Base-by-base conservation (phyloP, 2,888 invertebrate species). In the Podabrus alpinus region DNA sequence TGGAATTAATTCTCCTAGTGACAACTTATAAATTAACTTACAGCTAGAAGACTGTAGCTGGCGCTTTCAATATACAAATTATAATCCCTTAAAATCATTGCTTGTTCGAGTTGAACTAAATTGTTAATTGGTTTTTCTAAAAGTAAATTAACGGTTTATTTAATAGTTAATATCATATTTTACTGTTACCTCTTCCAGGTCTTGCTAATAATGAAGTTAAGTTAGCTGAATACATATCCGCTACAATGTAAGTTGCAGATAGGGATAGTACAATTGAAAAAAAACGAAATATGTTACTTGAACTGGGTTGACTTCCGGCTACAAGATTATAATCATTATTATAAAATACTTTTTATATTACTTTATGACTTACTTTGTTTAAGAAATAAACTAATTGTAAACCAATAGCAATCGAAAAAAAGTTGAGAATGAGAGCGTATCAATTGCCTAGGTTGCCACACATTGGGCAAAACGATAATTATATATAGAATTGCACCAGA, bases 201-300 rank as follows among this genome's bases (percentile, higher is more conserved):
- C 91, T 89, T 0, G 94, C 94, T 73, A 94, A 88, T 19, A 94
- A 88, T 3, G 94, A 94, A 10, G 94, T 94, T 77, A 94, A 86
- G 85, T 94, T 94, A 0, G 94, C 94, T 0, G 94, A 94, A 84
- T 94, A 94, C 89, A 94, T 92, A 84, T 94, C 94, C 0, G 92
- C 93, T 68, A 94, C 91, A 4, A 94, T 93, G 84, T 94, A 94
- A 0, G 94, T 94, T 1, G 93, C 92, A 24, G 92, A 92, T n/a
- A 94, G 88, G 69, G 93, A 93, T 66, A 94, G 89, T 3, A 94
- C 86, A 24, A 93, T 91, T 13, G 91, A 90, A n/a, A 94, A 90
- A 64, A 93, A 89, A 67, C 94, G 90, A 0, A 92, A 91, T 81
- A 93, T 92, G 83, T 91, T 90, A 1, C 91, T 92, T 69, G 90